Conservation (phyloP, 1,140 invertebrate species). For the Palaemon carinicauda region DNA sequence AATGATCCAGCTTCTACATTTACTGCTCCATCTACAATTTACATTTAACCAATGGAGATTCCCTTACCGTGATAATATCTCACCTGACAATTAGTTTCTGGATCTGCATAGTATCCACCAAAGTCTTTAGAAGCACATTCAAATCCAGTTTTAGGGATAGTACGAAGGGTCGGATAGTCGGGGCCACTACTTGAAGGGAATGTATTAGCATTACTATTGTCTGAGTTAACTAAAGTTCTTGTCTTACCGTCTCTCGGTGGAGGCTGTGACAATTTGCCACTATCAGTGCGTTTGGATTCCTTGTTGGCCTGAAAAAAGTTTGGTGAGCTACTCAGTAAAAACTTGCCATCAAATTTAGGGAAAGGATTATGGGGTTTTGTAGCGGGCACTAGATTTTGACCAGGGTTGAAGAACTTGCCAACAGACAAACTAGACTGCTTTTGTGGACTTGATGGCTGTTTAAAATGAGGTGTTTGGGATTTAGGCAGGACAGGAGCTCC, state of each 20-base stretch:
- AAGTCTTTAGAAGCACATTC: neutral
- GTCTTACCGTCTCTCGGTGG: slow-evolving; percentile 22
- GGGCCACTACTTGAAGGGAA: neutral
- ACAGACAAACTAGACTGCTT: too few relatives aligned
- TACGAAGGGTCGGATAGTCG: slow-evolving; percentile 13
- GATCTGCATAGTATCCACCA: slow-evolving; percentile 21
- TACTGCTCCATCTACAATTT: too few relatives aligned
- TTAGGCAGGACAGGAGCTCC: too few relatives aligned
- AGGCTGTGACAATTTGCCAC: neutral
- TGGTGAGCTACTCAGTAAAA: neutral
- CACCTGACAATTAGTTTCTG: slow-evolving; percentile 16
- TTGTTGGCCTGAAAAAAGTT: neutral
- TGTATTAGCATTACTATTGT: neutral
- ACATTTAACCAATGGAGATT: neutral
- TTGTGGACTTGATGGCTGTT: too few relatives aligned
- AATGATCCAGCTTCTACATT: too few relatives aligned
- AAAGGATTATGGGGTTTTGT: too few relatives aligned
- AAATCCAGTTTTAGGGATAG: slow-evolving; percentile 18
- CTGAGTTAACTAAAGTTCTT: neutral
- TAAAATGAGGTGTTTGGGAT: too few relatives aligned
- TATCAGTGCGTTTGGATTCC: neutral
- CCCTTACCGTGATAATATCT: neutral
- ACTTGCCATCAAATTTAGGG: too few relatives aligned
- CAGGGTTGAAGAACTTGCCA: too few relatives aligned
- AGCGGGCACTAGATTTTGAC: too few relatives aligned